Evolutionary conservation across 2,888 invertebrate species (phyloP).

Genomic region (Nemapogon koenigi): DNA sequence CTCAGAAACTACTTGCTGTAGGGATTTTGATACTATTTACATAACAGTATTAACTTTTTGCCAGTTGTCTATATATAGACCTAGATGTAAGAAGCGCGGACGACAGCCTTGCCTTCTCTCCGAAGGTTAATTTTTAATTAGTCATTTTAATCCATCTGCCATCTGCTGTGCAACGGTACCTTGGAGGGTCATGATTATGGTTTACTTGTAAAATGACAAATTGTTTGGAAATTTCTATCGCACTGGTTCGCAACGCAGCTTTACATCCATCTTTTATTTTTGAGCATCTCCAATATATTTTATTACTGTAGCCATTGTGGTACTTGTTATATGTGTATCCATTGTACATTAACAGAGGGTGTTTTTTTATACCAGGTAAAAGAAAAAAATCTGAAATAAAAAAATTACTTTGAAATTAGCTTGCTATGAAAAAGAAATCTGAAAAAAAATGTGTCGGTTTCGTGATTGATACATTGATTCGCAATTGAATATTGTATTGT

Average conservation of each 20-base stretch:
- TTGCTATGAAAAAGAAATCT: too few species aligned
- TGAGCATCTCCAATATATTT: constrained; percentile 1
- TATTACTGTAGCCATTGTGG: background rate
- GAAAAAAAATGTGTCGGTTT: too few species aligned
- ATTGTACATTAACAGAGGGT: background rate
- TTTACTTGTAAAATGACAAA: background rate
- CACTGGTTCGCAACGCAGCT: constrained; percentile 11
- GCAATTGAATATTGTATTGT: too few species aligned
- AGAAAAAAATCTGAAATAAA: background rate
- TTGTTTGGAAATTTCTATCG: constrained; percentile 6
- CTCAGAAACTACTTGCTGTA: too few species aligned
- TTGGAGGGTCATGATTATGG: constrained; percentile 3
- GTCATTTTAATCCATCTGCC: background rate
- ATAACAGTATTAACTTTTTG: too few species aligned
- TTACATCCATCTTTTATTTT: background rate
- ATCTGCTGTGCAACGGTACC: background rate
- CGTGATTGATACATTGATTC: too few species aligned
- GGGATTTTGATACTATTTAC: too few species aligned
- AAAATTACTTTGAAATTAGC: too few species aligned
- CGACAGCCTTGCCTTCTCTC: too few species aligned
- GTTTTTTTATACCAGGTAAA: background rate
- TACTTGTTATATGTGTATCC: background rate
- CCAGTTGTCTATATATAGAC: too few species aligned
- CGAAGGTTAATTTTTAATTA: too few species aligned
- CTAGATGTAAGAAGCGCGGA: too few species aligned